phyloP scores from a whole-genome alignment of 2,888 invertebrate species.

The Pristionchus fissidentatus region DNA sequence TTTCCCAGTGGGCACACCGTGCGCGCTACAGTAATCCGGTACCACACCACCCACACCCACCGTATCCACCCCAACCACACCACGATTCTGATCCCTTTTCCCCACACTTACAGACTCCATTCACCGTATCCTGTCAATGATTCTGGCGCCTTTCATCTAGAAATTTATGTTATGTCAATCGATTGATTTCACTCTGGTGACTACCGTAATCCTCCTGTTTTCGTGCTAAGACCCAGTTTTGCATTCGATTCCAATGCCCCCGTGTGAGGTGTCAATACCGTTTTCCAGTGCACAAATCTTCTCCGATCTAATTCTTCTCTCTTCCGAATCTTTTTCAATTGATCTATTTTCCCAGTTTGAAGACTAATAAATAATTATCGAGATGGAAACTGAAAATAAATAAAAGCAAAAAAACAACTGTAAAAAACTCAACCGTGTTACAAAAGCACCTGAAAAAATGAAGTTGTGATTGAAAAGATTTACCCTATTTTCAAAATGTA shows the following conservation, averaged over 20 bases:
- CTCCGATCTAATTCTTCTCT: not conserved
- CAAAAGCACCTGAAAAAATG: no score
- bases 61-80: conserved; percentile 25
- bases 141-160: not conserved
- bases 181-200: conserved; percentile 23
- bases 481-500: no score
- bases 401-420: no score
- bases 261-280: conserved; percentile 39
- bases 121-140: not conserved
- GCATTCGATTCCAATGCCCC: conserved; percentile 19
- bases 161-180: not conserved
- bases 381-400: no score
- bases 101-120: not conserved
- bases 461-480: no score
- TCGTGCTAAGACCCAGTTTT: conserved; percentile 42
- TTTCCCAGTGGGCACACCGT: not conserved
- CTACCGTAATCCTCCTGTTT: conserved; percentile 20
- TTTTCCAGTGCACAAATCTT: conserved; percentile 16
- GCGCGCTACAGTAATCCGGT: conserved; percentile 44
- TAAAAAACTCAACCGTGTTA: no score
- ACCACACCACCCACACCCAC: conserved; percentile 38
- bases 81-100: conserved; percentile 24
- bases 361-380: conserved; percentile 33
- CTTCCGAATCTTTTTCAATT: not conserved
- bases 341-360: conserved; percentile 16